Evolutionary conservation across 2,113 vertebrate genomes (phyloP), one percentile per base, ranked within the genome.

Genomic region (Loxodonta africana): DNA sequence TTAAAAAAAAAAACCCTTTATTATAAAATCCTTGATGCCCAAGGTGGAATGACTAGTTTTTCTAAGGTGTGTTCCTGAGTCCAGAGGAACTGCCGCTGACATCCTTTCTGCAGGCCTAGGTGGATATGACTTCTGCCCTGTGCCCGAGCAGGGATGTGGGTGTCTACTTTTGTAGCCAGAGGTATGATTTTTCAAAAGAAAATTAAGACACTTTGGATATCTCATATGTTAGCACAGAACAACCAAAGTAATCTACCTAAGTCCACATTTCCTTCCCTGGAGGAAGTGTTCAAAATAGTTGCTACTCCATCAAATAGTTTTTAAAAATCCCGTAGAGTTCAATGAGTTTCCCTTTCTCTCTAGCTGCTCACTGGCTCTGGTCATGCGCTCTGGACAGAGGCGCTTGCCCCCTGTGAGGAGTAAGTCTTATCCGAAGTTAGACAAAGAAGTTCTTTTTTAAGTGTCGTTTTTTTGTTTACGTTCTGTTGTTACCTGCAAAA

Each of bases 1-100:
- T 98, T 37, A 98, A 98, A 97, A 98, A 95, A 74, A 95, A 95
- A 95, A 90, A 91, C 88, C 20, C 81, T 98, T 98, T 97, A 98
- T 98, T 98, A 98, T 88, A 88, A 97, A 98, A 96, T 48, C 37
- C 10, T 89, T 80, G 44, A 48, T 2, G 88, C 90, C 90, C 94
- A 3, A 51, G 44, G 63, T 20, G 94, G 25, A 90, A 91, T 3
- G 30, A 71, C 23, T 15, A 73, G 23, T 17, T 53, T 96, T 92
- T 73, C 90, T 8, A 25, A 57, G 11, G 37, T 1, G 62, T 76
- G 18, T 80, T 84, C 94, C 62, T 46, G 85, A 91, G 44, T 77
- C 71, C 87, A 18, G 84, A 44, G 25, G 57, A 10, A 30, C 73
- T 6, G 26, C 37, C 37, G 0, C 0, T 21, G 85, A 63, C 83